These are phyloP conservation scores for Brachyptera risi DNA, from an alignment of 2,888 invertebrate species.

Conservation along the genomic window DNA sequence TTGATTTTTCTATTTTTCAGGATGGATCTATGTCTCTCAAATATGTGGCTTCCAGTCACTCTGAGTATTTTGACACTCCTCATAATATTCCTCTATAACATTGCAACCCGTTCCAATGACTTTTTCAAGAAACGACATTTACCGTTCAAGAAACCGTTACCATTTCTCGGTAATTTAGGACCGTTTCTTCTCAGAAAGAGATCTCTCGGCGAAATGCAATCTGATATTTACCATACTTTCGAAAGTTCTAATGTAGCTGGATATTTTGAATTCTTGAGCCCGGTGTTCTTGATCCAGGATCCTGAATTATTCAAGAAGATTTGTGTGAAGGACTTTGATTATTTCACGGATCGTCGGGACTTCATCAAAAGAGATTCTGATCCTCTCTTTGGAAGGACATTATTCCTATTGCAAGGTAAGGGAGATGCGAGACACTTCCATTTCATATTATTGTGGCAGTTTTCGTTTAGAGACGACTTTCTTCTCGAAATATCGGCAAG, in stretches of 20 bases:
- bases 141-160: neutral
- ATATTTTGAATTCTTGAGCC: constrained; percentile 4
- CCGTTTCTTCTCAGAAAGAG: neutral
- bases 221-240: neutral
- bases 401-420: constrained; percentile 19
- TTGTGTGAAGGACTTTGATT: constrained; percentile 25
- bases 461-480: no score
- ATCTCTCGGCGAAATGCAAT: neutral
- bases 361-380: constrained; percentile 11
- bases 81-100: neutral
- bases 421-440: no score
- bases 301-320: constrained; percentile 28
- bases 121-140: neutral
- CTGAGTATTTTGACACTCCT: neutral
- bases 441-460: no score
- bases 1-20: no score
- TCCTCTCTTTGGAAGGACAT: constrained; percentile 9
- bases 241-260: neutral
- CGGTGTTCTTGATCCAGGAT: constrained; percentile 18
- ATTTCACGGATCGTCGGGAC: constrained; percentile 9
- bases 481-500: no score
- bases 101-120: neutral
- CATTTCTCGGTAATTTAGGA: neutral
- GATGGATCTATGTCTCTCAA: neutral
- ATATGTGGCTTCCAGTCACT: neutral